Evolutionary conservation across 1,140 invertebrate genomes (phyloP).

Genomic region (Aphelenchoides fujianensis): DNA sequence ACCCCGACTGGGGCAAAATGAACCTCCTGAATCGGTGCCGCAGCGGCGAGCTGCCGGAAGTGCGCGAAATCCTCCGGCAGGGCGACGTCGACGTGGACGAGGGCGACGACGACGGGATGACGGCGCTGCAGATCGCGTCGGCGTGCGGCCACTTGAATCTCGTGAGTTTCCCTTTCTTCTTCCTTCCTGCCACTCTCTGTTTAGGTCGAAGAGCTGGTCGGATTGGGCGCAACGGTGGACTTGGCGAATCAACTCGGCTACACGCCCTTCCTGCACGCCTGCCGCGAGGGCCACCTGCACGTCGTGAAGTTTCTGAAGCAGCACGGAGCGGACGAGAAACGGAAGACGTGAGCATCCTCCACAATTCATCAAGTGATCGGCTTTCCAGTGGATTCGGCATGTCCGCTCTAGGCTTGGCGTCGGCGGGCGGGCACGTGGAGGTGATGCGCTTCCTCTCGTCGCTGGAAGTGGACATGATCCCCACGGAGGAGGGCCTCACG

Average conservation of each 20-base stretch:
- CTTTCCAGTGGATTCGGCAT: constrained; percentile 74
- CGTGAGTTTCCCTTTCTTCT: too few species aligned
- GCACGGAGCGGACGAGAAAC: constrained; percentile 69
- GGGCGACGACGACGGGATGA: constrained; percentile 29
- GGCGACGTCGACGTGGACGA: constrained; percentile 24
- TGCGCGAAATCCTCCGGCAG: constrained; percentile 17
- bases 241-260: constrained; percentile 98
- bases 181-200: not conserved
- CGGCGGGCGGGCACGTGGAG: constrained; percentile 75
- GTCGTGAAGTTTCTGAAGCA: constrained; percentile 90
- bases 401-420: constrained; percentile 89
- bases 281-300: constrained; percentile 95
- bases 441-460: constrained; percentile 42
- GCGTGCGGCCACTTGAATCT: constrained; percentile 32
- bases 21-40: constrained; percentile 26
- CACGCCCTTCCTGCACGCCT: constrained; percentile 94
- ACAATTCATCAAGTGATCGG: not conserved
- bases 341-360: constrained; percentile 65
- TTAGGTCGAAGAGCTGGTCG: constrained; percentile 69
- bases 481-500: constrained; percentile 16
- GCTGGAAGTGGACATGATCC: constrained; percentile 29
- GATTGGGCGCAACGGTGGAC: constrained; percentile 93
- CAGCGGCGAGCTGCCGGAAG: constrained; percentile 5
- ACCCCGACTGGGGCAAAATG: constrained; percentile 35
- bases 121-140: constrained; percentile 33